phyloP scores from a whole-genome alignment of 30 jellyfish, hydroid and myxozoan species.

The Rhopilema esculentum region DNA sequence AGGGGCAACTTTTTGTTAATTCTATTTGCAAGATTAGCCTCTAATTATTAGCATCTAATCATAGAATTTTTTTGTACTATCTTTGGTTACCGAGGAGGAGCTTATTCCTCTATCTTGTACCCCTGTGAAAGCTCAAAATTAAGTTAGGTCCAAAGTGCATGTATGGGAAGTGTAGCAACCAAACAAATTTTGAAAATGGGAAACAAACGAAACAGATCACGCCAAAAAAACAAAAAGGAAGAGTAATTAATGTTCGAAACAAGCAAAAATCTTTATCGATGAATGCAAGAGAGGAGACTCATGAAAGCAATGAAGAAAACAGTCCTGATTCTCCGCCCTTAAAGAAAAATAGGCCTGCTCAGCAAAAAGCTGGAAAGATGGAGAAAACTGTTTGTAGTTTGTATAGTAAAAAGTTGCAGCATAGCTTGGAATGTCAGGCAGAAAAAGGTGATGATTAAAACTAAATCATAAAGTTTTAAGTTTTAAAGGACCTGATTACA shows the following conservation, averaged over 20 bases:
- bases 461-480: background rate
- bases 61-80: too few relatives aligned
- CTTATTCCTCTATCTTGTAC: background rate
- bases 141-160: background rate
- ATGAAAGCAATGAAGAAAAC: slow-evolving; percentile 9
- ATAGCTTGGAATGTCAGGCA: slow-evolving; percentile 12
- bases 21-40: background rate
- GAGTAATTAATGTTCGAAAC: slow-evolving; percentile 11
- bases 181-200: background rate
- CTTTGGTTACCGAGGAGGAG: background rate
- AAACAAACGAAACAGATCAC: background rate
- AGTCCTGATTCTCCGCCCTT: slow-evolving; percentile 6
- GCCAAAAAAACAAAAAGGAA: background rate
- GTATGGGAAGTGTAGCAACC: background rate
- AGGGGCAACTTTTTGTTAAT: background rate
- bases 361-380: slow-evolving; percentile 3
- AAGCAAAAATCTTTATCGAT: slow-evolving; percentile 5
- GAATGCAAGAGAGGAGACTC: slow-evolving; percentile 4
- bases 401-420: slow-evolving; percentile 2
- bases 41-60: too few relatives aligned
- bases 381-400: background rate
- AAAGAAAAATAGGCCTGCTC: slow-evolving; percentile 20
- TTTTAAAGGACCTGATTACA: background rate
- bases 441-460: slow-evolving; percentile 5
- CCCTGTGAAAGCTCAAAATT: background rate